phyloP scores from a whole-genome alignment of 64 coral and sea anemone species.

The Dendronephthya gigantea region DNA sequence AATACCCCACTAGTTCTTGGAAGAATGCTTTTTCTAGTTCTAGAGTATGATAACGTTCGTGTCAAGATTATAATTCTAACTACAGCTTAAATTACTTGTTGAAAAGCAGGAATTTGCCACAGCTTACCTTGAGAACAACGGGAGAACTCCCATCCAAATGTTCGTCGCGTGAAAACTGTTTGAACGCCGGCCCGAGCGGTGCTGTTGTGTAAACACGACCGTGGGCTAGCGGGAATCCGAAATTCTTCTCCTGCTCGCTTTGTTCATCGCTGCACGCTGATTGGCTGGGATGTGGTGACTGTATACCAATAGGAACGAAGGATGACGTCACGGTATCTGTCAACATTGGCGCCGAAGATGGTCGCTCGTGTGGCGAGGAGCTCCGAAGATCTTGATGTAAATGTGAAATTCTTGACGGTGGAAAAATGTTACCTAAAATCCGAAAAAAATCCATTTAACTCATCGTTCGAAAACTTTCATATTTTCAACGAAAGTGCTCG shows the following conservation, averaged over 20 bases:
- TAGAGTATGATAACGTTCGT: no score
- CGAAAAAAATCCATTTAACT: no score
- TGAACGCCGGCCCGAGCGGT: background rate
- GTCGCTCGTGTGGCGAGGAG: background rate
- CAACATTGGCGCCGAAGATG: background rate
- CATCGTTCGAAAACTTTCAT: no score
- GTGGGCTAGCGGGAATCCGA: background rate
- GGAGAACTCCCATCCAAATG: background rate
- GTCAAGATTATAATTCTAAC: no score
- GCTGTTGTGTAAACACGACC: background rate
- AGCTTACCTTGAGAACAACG: background rate
- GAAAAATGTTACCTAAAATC: background rate
- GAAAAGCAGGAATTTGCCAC: background rate
- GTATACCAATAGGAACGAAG: conserved; percentile 9
- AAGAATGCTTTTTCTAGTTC: no score
- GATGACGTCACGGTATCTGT: background rate
- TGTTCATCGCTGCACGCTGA: background rate
- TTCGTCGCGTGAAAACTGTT: background rate
- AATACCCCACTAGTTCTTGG: no score
- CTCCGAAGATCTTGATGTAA: background rate
- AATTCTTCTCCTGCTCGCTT: background rate
- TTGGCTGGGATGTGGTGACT: background rate
- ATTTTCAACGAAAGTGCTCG: no score
- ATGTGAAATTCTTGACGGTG: background rate
- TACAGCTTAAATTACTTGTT: no score